Conservation (phyloP, 2,888 invertebrate genomes). For the Notodonta dromedarius region DNA sequence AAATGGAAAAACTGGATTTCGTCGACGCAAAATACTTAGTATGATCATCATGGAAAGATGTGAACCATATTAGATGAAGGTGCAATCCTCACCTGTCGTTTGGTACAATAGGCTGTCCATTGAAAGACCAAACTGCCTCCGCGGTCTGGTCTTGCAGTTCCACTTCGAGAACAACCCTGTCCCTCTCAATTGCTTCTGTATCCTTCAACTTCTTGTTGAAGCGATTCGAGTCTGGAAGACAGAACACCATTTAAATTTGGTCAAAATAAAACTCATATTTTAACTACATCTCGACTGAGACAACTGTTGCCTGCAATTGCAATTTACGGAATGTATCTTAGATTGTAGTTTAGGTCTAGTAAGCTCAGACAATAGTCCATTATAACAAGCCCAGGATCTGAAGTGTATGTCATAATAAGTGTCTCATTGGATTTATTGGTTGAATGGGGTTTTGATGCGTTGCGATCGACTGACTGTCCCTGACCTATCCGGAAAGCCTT, state of each 20-base stretch:
- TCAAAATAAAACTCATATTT: slow-evolving; percentile 11
- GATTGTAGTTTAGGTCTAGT: slow-evolving; percentile 43
- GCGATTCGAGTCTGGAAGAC: slow-evolving; percentile 93
- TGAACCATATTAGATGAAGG: no score
- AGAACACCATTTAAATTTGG: slow-evolving; percentile 20
- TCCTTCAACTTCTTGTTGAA: slow-evolving; percentile 99
- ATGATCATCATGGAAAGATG: no score
- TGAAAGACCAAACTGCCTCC: slow-evolving; percentile 97
- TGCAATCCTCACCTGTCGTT: slow-evolving; percentile 84
- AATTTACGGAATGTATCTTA: slow-evolving; percentile 14
- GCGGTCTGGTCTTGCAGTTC: slow-evolving; percentile 98
- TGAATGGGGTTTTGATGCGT: background rate
- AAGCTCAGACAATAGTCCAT: slow-evolving; percentile 46
- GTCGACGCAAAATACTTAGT: no score
- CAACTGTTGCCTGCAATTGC: slow-evolving; percentile 12
- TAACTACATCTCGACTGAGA: slow-evolving; percentile 17
- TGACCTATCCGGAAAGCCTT: background rate
- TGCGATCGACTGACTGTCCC: background rate
- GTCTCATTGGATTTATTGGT: slow-evolving; percentile 15
- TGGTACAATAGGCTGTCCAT: slow-evolving; percentile 94
- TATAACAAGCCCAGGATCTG: slow-evolving; percentile 24
- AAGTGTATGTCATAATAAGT: slow-evolving; percentile 19
- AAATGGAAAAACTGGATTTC: background rate
- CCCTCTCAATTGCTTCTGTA: slow-evolving; percentile 95
- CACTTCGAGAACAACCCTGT: slow-evolving; percentile 95